Evolutionary conservation across 23 tunicate genomes (phyloP).

Genomic region (Phallusia fumigata): DNA sequence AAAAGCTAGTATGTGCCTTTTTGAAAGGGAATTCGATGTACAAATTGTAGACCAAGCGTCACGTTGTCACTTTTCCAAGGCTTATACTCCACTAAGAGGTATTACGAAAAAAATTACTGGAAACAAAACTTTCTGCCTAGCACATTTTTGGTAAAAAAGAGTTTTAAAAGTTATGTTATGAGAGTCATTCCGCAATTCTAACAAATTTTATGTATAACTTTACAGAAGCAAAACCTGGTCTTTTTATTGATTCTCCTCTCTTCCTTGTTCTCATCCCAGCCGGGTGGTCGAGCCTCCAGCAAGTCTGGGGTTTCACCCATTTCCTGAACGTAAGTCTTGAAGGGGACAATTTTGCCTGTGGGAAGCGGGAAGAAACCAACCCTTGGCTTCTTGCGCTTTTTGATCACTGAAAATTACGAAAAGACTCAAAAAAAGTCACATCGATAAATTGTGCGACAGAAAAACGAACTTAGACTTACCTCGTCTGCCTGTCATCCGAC

Average conservation of each 20-base stretch:
- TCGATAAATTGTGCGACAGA: background rate
- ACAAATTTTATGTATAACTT: too few relatives aligned
- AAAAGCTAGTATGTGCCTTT: too few relatives aligned
- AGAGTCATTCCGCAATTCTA: too few relatives aligned
- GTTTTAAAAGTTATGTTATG: too few relatives aligned
- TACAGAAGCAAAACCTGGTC: too few relatives aligned
- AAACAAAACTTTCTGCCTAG: too few relatives aligned
- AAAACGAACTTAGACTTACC: constrained; percentile 19
- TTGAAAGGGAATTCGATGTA: too few relatives aligned
- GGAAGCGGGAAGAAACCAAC: constrained; percentile 51
- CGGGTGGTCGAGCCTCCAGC: constrained; percentile 46
- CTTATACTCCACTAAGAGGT: too few relatives aligned
- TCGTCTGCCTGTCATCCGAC: constrained; percentile 18
- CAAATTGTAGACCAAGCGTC: too few relatives aligned
- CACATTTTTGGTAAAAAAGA: too few relatives aligned
- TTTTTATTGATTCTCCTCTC: constrained; percentile 43
- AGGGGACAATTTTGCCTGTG: constrained; percentile 40
- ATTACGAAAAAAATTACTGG: too few relatives aligned
- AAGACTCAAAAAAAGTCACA: background rate
- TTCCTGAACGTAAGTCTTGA: constrained; percentile 40
- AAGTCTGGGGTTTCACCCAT: constrained; percentile 60
- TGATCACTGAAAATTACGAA: constrained; percentile 21
- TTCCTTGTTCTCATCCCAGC: constrained; percentile 56
- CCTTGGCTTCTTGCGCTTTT: constrained; percentile 36
- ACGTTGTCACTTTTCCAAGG: too few relatives aligned